Evolutionary conservation across 2,113 vertebrate species (phyloP).

Genomic region (Sterna hirundo): DNA sequence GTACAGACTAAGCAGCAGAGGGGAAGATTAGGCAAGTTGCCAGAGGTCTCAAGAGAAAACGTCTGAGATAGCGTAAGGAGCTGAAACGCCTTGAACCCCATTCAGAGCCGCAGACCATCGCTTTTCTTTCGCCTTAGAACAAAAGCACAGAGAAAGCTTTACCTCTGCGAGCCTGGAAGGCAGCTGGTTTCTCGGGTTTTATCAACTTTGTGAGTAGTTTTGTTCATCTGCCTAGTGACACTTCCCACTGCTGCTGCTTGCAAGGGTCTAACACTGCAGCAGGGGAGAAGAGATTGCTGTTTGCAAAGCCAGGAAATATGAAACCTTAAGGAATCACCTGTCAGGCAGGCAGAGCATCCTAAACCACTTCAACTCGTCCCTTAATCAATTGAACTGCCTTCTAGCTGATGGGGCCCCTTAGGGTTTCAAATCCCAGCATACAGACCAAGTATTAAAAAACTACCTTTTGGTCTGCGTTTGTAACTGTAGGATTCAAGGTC

Average conservation of each 20-base stretch:
- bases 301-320: neutral
- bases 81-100: neutral
- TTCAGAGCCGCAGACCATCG: neutral
- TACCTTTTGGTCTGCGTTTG: neutral
- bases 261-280: neutral
- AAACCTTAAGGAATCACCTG: neutral
- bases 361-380: neutral
- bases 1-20: neutral
- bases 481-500: constrained; percentile 31
- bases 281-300: neutral
- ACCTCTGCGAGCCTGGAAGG: neutral
- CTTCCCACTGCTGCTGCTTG: neutral
- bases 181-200: neutral
- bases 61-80: accelerated
- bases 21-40: neutral
- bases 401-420: neutral
- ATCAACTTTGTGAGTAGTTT: neutral
- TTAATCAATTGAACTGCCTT: constrained; percentile 37
- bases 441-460: neutral
- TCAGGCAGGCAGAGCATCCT: neutral
- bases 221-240: neutral
- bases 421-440: neutral
- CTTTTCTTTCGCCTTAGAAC: neutral
- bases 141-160: neutral
- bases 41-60: neutral